Evolutionary conservation across 2,113 vertebrate genomes (phyloP).

Genomic region (Tenebrosternarchus preto): DNA sequence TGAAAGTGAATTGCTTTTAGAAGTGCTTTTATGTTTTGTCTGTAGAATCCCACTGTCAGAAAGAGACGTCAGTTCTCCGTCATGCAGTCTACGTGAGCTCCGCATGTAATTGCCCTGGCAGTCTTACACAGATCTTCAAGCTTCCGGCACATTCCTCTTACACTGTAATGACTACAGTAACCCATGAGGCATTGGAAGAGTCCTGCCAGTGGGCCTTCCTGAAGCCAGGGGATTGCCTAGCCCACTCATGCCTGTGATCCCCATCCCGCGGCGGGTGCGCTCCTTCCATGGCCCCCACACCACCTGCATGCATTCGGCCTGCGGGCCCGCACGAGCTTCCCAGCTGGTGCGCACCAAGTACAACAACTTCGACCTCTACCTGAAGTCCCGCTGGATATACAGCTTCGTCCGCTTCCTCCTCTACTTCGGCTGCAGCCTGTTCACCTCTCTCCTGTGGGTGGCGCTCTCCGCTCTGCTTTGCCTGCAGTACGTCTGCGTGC

Average conservation of each 20-base stretch:
- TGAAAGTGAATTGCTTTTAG: neutral
- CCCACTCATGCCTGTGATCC: constrained; percentile 94
- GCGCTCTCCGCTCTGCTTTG: constrained; percentile 89
- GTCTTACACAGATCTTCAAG: neutral
- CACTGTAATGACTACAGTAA: constrained; percentile 27
- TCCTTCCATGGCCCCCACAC: constrained; percentile 97
- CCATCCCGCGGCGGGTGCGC: constrained; percentile 94
- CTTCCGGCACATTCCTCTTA: neutral
- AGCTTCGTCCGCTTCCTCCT: constrained; percentile 94
- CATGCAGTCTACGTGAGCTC: neutral
- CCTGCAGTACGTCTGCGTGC: constrained; percentile 89
- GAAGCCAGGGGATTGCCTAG: constrained; percentile 64
- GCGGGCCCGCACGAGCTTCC: constrained; percentile 82
- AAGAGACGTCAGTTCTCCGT: neutral
- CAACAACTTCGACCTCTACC: constrained; percentile 95
- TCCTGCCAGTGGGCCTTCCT: constrained; percentile 59
- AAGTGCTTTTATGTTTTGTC: neutral
- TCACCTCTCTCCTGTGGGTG: constrained; percentile 95
- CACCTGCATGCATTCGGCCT: constrained; percentile 95
- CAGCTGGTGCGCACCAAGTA: constrained; percentile 92
- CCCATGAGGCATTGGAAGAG: constrained; percentile 45
- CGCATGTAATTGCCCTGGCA: neutral
- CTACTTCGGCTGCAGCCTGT: constrained; percentile 95
- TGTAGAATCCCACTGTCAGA: constrained; percentile 11
- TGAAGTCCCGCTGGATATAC: constrained; percentile 93